Conservation (phyloP, 1,140 invertebrate genomes). For the Lineus longissimus region DNA sequence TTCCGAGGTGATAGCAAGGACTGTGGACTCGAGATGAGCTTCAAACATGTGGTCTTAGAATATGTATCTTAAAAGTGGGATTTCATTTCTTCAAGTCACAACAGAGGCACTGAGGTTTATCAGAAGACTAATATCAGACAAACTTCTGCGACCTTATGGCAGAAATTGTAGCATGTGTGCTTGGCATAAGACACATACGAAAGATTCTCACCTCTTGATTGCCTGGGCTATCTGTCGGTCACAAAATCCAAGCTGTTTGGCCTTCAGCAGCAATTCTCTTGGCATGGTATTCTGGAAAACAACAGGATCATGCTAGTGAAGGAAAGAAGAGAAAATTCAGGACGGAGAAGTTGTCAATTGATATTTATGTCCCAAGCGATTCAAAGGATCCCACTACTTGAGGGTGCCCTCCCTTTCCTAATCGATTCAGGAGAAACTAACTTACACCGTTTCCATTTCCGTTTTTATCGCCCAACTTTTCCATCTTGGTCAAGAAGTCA, state of each 20-base stretch:
- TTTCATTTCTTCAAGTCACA: not conserved
- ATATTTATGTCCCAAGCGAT: too few species aligned
- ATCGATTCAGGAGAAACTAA: too few species aligned
- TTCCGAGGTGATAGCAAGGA: not conserved
- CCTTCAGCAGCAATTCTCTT: constrained; percentile 65
- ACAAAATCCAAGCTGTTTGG: constrained; percentile 94
- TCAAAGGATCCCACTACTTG: too few species aligned
- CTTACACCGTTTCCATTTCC: not conserved
- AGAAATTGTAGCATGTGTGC: constrained; percentile 36
- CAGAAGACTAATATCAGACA: too few species aligned
- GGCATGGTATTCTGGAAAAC: constrained; percentile 35
- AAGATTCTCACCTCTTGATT: constrained; percentile 72
- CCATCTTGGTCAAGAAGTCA: constrained; percentile 62
- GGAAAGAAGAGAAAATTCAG: too few species aligned
- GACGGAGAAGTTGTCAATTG: too few species aligned
- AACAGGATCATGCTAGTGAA: not conserved
- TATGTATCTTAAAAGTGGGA: not conserved
- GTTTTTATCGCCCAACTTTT: constrained; percentile 52
- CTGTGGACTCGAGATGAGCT: constrained; percentile 1
- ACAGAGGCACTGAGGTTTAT: too few species aligned
- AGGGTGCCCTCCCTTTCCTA: too few species aligned
- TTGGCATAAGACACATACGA: too few species aligned
- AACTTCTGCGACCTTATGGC: too few species aligned
- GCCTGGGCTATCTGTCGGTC: constrained; percentile 92
- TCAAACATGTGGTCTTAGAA: not conserved